Conservation (phyloP, 2,888 invertebrate genomes). For the Hedychridium roseum region DNA sequence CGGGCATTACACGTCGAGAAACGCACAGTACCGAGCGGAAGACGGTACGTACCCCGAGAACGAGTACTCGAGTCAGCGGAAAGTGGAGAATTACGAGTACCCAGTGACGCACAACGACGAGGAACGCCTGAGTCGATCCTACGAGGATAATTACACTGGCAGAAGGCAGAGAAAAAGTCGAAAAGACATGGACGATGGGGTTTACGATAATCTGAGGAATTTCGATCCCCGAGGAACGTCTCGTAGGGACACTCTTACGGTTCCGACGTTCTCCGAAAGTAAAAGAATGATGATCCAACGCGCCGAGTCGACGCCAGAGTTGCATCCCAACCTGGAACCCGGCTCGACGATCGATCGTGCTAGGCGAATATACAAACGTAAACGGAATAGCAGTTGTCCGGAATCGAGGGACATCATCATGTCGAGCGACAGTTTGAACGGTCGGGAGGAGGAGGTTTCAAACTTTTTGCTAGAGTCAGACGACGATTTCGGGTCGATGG, state of each 20-base stretch:
- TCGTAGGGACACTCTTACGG: slow-evolving; percentile 31
- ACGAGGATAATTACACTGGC: slow-evolving; percentile 26
- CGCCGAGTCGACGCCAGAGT: slow-evolving; percentile 56
- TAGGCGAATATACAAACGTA: slow-evolving; percentile 41
- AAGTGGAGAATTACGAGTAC: slow-evolving; percentile 29
- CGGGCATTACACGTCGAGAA: slow-evolving; percentile 16
- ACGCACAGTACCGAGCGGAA: slow-evolving; percentile 24
- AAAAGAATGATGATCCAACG: slow-evolving; percentile 45
- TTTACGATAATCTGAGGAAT: slow-evolving; percentile 45
- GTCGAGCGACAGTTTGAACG: slow-evolving; percentile 23
- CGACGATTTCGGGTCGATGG: slow-evolving; percentile 58
- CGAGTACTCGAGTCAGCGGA: slow-evolving; percentile 31
- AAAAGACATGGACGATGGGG: slow-evolving; percentile 14
- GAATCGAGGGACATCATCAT: slow-evolving; percentile 36
- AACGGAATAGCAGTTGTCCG: slow-evolving; percentile 48
- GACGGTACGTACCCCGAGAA: slow-evolving; percentile 24
- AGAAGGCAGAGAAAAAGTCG: slow-evolving; percentile 29
- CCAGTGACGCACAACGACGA: slow-evolving; percentile 12
- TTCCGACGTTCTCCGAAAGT: slow-evolving; percentile 39
- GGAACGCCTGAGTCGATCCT: slow-evolving; percentile 16
- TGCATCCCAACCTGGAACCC: slow-evolving; percentile 51
- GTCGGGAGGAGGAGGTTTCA: slow-evolving; percentile 29
- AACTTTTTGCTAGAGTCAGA: slow-evolving; percentile 47
- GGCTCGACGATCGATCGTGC: too few relatives aligned
- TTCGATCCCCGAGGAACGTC: slow-evolving; percentile 20